These are phyloP conservation scores for Microtus obscurus DNA, from an alignment of 2,797 vertebrate species.

Conservation along the genomic window DNA sequence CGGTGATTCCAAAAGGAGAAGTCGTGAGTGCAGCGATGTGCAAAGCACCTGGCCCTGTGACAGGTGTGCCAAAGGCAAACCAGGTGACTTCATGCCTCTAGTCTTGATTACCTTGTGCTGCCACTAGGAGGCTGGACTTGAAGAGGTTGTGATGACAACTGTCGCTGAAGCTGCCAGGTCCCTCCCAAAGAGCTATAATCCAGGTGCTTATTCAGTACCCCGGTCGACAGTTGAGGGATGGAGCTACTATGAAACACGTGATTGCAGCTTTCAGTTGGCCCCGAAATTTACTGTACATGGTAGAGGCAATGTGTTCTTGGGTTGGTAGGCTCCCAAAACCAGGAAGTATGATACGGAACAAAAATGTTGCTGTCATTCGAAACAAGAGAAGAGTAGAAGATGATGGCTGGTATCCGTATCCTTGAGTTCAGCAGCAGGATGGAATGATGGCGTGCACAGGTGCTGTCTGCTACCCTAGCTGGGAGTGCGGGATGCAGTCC, in stretches of 20 bases:
- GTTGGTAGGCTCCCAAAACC: background rate
- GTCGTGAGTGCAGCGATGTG: constrained; percentile 83
- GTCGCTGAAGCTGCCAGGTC: accelerated
- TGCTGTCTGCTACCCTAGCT: background rate
- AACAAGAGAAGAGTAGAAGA: background rate
- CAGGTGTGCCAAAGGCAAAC: constrained; percentile 45
- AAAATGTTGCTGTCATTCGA: background rate
- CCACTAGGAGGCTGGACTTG: constrained; percentile 73
- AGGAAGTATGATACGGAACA: background rate
- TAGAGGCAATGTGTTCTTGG: constrained; percentile 47
- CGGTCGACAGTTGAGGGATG: constrained; percentile 84
- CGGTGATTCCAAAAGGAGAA: constrained; percentile 83
- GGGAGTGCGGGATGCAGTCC: background rate
- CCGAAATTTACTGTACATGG: background rate
- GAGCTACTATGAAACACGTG: constrained; percentile 75
- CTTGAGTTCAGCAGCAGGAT: background rate
- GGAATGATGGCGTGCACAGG: background rate
- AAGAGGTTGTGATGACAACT: accelerated
- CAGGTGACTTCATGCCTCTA: background rate
- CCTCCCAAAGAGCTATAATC: constrained; percentile 53
- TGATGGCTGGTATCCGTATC: background rate
- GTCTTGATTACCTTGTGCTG: constrained; percentile 44
- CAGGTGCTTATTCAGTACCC: constrained; percentile 10
- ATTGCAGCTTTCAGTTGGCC: constrained; percentile 68
- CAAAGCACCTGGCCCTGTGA: constrained; percentile 80